Base-by-base conservation (phyloP, 2,113 vertebrate genomes). In the Notothenia coriiceps region DNA sequence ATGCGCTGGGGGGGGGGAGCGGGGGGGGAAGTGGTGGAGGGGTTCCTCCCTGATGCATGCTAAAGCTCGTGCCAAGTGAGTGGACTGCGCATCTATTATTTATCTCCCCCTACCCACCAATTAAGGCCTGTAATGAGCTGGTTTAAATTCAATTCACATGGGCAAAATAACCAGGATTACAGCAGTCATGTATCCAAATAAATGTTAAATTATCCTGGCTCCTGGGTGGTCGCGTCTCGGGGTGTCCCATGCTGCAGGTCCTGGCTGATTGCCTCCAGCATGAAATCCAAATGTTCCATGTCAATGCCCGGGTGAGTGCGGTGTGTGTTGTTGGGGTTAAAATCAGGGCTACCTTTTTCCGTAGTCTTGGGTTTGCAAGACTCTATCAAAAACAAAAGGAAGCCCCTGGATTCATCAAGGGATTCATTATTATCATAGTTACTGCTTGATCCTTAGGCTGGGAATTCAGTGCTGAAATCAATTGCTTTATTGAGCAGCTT, bases 171-270 rank as follows among this genome's bases (percentile, higher is more conserved):
- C n/a, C 91, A 90, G 92, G 85, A 90, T 92, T 91, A 93, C 90
- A 91, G 91, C 89, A 92, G 91, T 89, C 91, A 88, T 93, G 89
- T 94, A 93, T 94, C 93, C n/a, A n/a, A 94, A 93, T 94, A 92
- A 91, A 93, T 91, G 93, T 91, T 94, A 91, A 91, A 94, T 94
- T 92, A 92, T 89, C 84, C 82, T 69, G 91, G 88, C 93, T 91
- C 85, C 88, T 82, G 85, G n/a, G n/a, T n/a, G n/a, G 83, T 87
- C 35, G 25, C n/a, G 64, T 89, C 86, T 91, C 76, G 1, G 49
- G 62, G 73, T 77, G 80, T 73, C 79, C 65, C 82, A 25, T 20
- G 76, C 86, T 73, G 63, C 76, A n/a, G 81, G 81, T 71, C 67
- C 74, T 8, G 56, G 72, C 74, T 82, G 80, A 87, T 88, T 87